A percentile compares a stretch with the other conserved stretches of the same genome.
Conservation (phyloP, 2,797 vertebrate species). For the Eulemur rubriventer region DNA sequence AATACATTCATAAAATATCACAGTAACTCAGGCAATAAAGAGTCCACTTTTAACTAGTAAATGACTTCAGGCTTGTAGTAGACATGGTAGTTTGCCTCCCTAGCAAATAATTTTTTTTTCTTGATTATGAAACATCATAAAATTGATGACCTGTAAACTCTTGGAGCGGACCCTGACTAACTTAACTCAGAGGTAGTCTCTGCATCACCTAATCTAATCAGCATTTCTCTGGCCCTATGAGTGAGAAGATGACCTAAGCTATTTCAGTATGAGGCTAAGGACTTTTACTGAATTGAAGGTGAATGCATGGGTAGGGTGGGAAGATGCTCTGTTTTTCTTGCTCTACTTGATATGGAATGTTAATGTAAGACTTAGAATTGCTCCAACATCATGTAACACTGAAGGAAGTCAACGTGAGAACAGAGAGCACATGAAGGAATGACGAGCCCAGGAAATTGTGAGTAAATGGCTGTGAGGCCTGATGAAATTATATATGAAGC, state of each 20-base stretch:
- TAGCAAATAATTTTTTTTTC: background rate
- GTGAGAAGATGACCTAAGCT: background rate
- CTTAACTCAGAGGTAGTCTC: background rate
- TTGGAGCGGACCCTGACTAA: background rate
- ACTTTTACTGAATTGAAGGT: background rate
- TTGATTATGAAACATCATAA: background rate
- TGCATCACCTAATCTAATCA: background rate
- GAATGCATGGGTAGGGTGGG: rapidly evolving
- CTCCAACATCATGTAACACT: background rate
- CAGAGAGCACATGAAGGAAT: background rate
- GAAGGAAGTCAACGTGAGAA: background rate
- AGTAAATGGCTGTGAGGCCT: background rate
- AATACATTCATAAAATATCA: background rate
- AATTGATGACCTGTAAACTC: background rate
- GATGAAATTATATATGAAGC: background rate
- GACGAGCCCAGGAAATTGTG: background rate
- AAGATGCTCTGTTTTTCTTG: background rate
- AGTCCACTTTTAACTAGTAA: background rate
- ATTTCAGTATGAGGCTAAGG: background rate
- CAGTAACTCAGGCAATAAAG: background rate
- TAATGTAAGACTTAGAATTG: background rate
- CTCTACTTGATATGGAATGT: background rate
- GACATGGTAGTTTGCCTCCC: background rate
- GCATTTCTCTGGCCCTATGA: background rate
- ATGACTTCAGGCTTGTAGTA: background rate